Evolutionary conservation across 2,888 invertebrate species (phyloP).

Genomic region (Kryphioiulus occultus): DNA sequence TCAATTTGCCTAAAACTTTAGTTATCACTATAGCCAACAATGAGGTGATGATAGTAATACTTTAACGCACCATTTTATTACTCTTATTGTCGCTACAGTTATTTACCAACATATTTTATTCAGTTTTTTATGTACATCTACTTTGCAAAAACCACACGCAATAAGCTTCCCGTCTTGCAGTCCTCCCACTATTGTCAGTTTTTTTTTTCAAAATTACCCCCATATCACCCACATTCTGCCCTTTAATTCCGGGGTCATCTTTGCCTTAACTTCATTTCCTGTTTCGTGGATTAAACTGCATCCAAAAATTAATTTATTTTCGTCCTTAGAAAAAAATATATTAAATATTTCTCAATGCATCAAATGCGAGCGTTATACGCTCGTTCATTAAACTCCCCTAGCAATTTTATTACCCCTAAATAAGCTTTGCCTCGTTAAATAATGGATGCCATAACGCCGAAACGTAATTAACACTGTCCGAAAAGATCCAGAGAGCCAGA

Average conservation of each 20-base stretch:
- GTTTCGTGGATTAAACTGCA: constrained; percentile 19
- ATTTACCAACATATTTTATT: neutral
- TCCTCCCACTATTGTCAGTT: neutral
- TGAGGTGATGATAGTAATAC: too few species aligned
- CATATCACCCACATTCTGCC: constrained; percentile 26
- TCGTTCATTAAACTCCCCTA: constrained; percentile 21
- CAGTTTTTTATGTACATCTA: too few species aligned
- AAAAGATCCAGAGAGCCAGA: neutral
- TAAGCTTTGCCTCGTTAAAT: too few species aligned
- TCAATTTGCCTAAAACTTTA: too few species aligned
- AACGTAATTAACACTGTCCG: neutral
- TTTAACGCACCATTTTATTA: too few species aligned
- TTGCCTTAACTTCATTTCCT: neutral
- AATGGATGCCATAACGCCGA: neutral
- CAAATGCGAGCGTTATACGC: neutral
- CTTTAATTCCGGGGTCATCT: constrained; percentile 19
- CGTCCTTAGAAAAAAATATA: neutral
- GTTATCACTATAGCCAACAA: too few species aligned
- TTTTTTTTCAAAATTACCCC: neutral
- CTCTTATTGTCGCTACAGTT: too few species aligned
- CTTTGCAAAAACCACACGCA: neutral
- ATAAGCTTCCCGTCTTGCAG: neutral
- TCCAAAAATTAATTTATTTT: neutral
- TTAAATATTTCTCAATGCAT: neutral
- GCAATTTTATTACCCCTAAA: neutral